Evolutionary conservation across 1,140 invertebrate genomes (phyloP), one percentile per base, ranked within the genome.

Genomic region (Aricia agestis): DNA sequence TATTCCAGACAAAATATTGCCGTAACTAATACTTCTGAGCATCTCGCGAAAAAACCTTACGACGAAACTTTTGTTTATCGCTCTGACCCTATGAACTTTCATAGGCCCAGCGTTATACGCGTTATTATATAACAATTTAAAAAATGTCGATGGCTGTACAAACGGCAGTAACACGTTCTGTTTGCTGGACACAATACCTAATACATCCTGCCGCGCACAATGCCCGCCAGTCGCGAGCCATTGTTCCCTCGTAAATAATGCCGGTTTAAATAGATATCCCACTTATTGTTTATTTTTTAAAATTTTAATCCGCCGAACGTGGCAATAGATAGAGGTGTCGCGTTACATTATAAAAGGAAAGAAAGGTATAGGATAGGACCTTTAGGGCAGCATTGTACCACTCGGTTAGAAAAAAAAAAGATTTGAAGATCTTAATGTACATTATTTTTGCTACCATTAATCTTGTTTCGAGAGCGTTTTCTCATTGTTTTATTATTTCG

Each of bases 231-330:
- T 25, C 59, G 59, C 59, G 19, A 11, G 59, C 59, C 18, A 63
- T 63, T 63, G 59, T 63, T 63, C 59, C 59, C 19, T 63, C 18
- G 59, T 63, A 19, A 63, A 63, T 63, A 63, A 63, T 19, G 59
- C 59, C 59, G 19, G 19, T 31, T 31, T 63, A 63, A 63, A 63
- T 63, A 63, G 59, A 25, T 63, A 61, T 61, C 18, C 59, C 18
- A 63, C 19, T 63, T 63, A 63, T 63, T 63, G 59, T 19, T 63
- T 63, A 25, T 63, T 63, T 63, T 63, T 19, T 63, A 13, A 52
- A 52, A 15, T 52, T 36, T 52, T 52, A 52, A 52, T 52, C 45
- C 45, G 45, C 45, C 13, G 45, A 52, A 52, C 11, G 1, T 15
- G 45, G 36, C 45, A 52, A 52, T 4, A 15, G 45, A 5, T 52